Evolutionary conservation across 2,888 invertebrate genomes (phyloP).

Genomic region (Agonopterix arenella): DNA sequence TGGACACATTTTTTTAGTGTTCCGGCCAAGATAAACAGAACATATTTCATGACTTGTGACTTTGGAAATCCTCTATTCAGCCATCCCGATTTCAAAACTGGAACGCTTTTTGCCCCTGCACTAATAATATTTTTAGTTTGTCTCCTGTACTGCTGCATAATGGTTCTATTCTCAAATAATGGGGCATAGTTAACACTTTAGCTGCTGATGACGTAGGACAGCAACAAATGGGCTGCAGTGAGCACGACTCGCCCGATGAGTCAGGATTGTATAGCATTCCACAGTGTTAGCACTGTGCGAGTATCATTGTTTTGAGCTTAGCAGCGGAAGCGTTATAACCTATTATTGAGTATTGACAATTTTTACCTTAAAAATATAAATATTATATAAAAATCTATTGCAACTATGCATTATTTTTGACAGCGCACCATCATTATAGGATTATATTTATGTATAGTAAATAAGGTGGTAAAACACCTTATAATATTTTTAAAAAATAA

Average conservation of each 20-base stretch:
- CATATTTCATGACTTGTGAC: conserved; percentile 30
- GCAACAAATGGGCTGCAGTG: too few relatives aligned
- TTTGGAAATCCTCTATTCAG: conserved; percentile 54
- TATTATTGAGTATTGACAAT: conserved; percentile 42
- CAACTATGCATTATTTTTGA: conserved; percentile 44
- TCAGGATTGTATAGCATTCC: too few relatives aligned
- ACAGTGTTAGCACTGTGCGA: too few relatives aligned
- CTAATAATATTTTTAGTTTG: conserved; percentile 33
- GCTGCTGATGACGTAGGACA: too few relatives aligned
- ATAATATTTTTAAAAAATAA: conserved; percentile 51
- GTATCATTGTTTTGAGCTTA: too few relatives aligned
- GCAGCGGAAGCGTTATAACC: conserved; percentile 48
- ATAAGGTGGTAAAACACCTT: conserved; percentile 37
- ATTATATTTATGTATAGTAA: conserved; percentile 34
- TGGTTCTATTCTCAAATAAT: conserved; percentile 36
- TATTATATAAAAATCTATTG: conserved; percentile 29
- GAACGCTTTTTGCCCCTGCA: conserved; percentile 34
- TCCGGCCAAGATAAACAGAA: conserved; percentile 19
- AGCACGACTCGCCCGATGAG: too few relatives aligned
- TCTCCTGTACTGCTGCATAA: conserved; percentile 37
- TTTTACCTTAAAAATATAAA: conserved; percentile 19
- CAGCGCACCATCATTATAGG: conserved; percentile 13
- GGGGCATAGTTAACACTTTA: conserved; percentile 24
- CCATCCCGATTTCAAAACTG: conserved; percentile 31
- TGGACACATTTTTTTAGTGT: too few relatives aligned